Base-by-base conservation (phyloP, 2,888 invertebrate species). In the Reticulitermes lucifugus region DNA sequence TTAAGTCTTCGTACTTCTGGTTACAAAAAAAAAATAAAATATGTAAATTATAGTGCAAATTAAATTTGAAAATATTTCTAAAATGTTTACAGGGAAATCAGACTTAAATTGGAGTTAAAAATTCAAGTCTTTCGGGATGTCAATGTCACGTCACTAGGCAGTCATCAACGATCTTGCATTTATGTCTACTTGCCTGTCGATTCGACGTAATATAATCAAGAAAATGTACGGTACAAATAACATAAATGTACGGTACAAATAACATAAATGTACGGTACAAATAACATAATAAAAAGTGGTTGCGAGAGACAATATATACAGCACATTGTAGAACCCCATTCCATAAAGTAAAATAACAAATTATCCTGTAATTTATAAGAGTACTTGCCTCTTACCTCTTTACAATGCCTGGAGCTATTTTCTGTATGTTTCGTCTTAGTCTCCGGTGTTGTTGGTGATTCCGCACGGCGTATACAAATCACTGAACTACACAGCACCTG, bases 291-390 rank as follows among this genome's bases (percentile, higher is more conserved):
- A 25, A 0, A 14, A 25, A 65, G 25, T n/a, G 65, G 25, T 65
- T 25, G 65, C 25, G 65, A 65, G 65, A 65, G n/a, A 25, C 25
- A 65, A 65, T 65, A 65, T 21, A 21, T 18, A 65, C n/a, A 65
- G 12, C 2, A 65, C 0, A 25, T 3, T n/a, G 25, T n/a, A 65
- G 10, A 65, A 65, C 65, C n/a, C 12, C 65, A 9, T 65, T 65
- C 7, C 65, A 65, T 65, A 65, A 65, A 65, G 65, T 65, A 65
- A 65, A 65, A 25, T 25, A 65, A 65, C 65, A 65, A 25, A 65
- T 65, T 25, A 65, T 65, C 25, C n/a, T 65, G 12, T 6, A 65
- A 65, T 65, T 65, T 25, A 25, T 65, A 9, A 25, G 25, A 60
- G 65, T 9, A 9, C 65, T 5, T n/a, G 65, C 21, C 22, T 65